Conservation (phyloP, 1,140 invertebrate species). For the Polyergus mexicanus region DNA sequence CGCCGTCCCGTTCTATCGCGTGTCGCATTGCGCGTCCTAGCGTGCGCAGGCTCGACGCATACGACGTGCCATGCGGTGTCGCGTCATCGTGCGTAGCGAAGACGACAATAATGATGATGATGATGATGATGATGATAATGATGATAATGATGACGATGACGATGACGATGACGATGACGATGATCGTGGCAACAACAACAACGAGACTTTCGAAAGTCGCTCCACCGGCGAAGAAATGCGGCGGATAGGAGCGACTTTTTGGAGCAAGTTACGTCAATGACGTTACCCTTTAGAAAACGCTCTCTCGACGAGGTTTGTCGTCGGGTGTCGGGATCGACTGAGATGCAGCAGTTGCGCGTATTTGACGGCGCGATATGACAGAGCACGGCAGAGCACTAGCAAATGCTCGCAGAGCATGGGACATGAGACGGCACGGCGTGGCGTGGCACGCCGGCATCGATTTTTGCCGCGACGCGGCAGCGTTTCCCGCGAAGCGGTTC, state of each 20-base stretch:
- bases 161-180: no score
- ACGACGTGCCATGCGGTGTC: not conserved
- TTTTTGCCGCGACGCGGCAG: slow-evolving; percentile 45
- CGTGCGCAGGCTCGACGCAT: slow-evolving; percentile 77
- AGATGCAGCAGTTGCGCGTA: not conserved
- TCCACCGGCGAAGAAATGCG: not conserved
- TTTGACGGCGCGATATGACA: not conserved
- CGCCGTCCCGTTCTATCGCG: slow-evolving; percentile 76
- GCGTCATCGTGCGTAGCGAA: not conserved
- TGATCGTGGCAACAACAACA: no score
- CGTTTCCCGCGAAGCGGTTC: slow-evolving; percentile 47
- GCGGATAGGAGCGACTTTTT: not conserved
- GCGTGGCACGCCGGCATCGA: slow-evolving; percentile 32
- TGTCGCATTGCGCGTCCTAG: slow-evolving; percentile 82
- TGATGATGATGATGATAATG: no score
- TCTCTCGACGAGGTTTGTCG: not conserved
- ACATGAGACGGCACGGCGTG: not conserved
- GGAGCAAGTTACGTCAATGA: slow-evolving; percentile 36
- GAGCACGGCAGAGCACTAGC: not conserved
- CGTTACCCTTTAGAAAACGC: slow-evolving; percentile 24
- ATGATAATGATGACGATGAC: no score
- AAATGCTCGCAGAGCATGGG: no score
- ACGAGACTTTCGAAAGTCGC: not conserved
- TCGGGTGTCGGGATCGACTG: not conserved
- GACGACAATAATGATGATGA: not conserved